Percentiles rank a stretch among this genome's conserved stretches.
phyloP scores from a whole-genome alignment of 92 coral and sea anemone species.

The Palythoa grandiflora region DNA sequence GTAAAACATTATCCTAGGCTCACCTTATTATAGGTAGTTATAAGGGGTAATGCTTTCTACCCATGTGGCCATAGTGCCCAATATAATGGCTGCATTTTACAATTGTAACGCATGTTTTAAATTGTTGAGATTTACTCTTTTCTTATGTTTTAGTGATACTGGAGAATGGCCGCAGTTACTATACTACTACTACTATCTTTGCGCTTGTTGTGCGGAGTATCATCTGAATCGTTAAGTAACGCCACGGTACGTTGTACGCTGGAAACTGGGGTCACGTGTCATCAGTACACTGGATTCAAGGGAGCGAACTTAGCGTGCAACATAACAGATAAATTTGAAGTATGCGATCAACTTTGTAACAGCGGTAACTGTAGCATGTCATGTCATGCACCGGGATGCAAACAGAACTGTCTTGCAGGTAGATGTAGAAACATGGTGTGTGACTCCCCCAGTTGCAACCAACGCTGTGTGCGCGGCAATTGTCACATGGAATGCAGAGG shows the following conservation, averaged over 20 bases:
- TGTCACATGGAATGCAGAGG: slow-evolving; percentile 84
- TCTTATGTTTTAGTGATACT: not conserved
- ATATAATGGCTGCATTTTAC: too few relatives aligned
- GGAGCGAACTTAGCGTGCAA: slow-evolving; percentile 45
- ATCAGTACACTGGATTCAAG: slow-evolving; percentile 56
- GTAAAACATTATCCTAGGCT: too few relatives aligned
- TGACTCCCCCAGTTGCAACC: slow-evolving; percentile 65
- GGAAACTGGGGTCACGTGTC: slow-evolving; percentile 46
- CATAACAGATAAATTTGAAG: not conserved
- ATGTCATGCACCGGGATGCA: slow-evolving; percentile 75
- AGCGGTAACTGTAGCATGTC: slow-evolving; percentile 74
- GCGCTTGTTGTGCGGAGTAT: slow-evolving; percentile 8
- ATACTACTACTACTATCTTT: not conserved
- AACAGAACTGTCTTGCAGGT: slow-evolving; percentile 83
- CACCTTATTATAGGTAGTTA: too few relatives aligned
- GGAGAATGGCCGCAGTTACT: not conserved
- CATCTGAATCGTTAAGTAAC: not conserved
- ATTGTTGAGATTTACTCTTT: too few relatives aligned
- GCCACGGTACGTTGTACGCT: slow-evolving; percentile 14
- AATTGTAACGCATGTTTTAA: too few relatives aligned
- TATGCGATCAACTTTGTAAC: slow-evolving; percentile 81
- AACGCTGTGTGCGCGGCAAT: slow-evolving; percentile 77
- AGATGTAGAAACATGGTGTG: slow-evolving; percentile 71
- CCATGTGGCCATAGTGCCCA: too few relatives aligned
- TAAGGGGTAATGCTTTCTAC: not conserved